Percentiles rank a stretch among this genome's conserved stretches.
Evolutionary conservation across 2,888 invertebrate species (phyloP).

Genomic region (Callyntrura guangdongensis): DNA sequence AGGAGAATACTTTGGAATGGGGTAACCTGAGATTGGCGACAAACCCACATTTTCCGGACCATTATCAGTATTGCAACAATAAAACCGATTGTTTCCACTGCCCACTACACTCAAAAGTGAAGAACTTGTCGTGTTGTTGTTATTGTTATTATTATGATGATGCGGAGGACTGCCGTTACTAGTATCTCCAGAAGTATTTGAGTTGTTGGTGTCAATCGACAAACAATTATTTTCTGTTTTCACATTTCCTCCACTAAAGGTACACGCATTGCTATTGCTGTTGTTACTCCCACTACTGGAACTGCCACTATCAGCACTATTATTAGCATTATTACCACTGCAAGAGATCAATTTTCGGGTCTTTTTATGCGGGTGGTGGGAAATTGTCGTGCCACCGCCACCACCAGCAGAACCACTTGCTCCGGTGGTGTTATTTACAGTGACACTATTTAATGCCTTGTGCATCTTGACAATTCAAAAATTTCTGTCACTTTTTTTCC

Average conservation of each 20-base stretch:
- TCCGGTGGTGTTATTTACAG: background rate
- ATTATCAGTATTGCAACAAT: slow-evolving; percentile 70
- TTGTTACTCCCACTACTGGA: slow-evolving; percentile 22
- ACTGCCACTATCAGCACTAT: background rate
- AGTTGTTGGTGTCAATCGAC: slow-evolving; percentile 34
- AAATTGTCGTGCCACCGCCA: slow-evolving; percentile 34
- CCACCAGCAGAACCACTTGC: slow-evolving; percentile 43
- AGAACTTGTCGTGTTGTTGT: slow-evolving; percentile 34
- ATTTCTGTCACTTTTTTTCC: slow-evolving; percentile 31
- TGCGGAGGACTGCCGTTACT: slow-evolving; percentile 49
- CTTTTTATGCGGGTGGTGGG: slow-evolving; percentile 71
- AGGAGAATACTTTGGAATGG: slow-evolving; percentile 61
- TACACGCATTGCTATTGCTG: slow-evolving; percentile 15
- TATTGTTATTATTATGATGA: slow-evolving; percentile 48
- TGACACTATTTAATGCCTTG: slow-evolving; percentile 58
- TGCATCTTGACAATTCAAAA: slow-evolving; percentile 57
- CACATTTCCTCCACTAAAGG: slow-evolving; percentile 30
- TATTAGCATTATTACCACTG: slow-evolving; percentile 47
- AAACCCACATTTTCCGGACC: slow-evolving; percentile 31
- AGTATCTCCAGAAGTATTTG: background rate
- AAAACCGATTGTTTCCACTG: slow-evolving; percentile 56
- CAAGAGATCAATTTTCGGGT: slow-evolving; percentile 54
- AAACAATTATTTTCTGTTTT: slow-evolving; percentile 58
- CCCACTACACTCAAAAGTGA: slow-evolving; percentile 68
- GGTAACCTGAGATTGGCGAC: slow-evolving; percentile 65